Conservation (phyloP, 2,113 vertebrate species). For the Pteronura brasiliensis region DNA sequence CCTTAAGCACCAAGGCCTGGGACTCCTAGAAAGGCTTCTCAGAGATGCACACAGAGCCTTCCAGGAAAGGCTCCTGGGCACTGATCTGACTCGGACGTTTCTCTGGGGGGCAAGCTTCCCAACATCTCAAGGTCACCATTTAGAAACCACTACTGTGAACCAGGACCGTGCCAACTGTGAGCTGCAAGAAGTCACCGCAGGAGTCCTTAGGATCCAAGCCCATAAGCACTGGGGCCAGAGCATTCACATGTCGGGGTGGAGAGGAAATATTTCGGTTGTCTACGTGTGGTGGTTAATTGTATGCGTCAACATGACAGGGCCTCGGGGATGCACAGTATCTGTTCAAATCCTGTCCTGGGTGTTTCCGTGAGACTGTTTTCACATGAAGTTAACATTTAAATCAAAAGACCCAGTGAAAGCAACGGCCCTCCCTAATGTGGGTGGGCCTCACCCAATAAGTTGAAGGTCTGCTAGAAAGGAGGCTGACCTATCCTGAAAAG, state of each 20-base stretch:
- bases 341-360: neutral
- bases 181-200: neutral
- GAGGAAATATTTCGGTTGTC: rapidly evolving
- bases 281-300: neutral
- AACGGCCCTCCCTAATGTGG: neutral
- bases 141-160: neutral
- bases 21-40: neutral
- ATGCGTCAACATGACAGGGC: neutral
- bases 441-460: neutral
- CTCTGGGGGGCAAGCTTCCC: too few species aligned
- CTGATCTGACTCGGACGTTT: neutral
- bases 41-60: neutral
- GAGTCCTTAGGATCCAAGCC: neutral
- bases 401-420: neutral
- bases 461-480: neutral
- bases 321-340: neutral
- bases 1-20: neutral
- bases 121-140: neutral
- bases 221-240: too few species aligned
- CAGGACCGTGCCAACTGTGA: neutral
- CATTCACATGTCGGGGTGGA: neutral
- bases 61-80: neutral
- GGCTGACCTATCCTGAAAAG: too few species aligned
- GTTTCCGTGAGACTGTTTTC: neutral
- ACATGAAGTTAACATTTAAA: neutral